Conservation (phyloP, 2,113 vertebrate species). For the Octodon degus region DNA sequence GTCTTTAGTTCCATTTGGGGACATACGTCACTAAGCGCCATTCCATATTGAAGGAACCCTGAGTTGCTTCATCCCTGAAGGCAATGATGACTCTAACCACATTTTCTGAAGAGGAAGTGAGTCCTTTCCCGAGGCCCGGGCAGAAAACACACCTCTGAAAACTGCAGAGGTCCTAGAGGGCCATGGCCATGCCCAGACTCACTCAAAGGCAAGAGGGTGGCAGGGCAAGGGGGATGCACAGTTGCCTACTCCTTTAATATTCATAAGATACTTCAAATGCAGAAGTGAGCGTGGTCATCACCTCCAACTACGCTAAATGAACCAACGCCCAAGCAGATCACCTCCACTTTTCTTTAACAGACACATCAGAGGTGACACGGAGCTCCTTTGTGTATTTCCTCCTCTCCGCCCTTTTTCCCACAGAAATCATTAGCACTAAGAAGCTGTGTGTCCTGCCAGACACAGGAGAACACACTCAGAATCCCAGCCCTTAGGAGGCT, state of each 20-base stretch:
- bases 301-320: neutral
- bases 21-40: neutral
- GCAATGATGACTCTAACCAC: neutral
- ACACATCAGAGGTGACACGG: neutral
- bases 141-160: neutral
- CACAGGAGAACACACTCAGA: neutral
- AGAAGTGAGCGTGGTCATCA: neutral
- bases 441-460: neutral
- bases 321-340: rapidly evolving
- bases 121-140: neutral
- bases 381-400: neutral
- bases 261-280: neutral
- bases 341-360: neutral
- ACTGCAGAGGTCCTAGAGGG: neutral
- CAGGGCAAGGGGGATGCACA: neutral
- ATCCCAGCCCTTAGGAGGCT: neutral
- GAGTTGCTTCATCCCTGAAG: neutral
- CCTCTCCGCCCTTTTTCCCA: neutral
- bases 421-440: neutral
- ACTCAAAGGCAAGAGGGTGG: rapidly evolving
- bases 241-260: neutral
- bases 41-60: conserved; percentile 26
- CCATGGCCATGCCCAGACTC: neutral
- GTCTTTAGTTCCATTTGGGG: neutral
- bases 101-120: neutral